Evolutionary conservation across 2,797 vertebrate species (phyloP).

Genomic region (Otus scops): DNA sequence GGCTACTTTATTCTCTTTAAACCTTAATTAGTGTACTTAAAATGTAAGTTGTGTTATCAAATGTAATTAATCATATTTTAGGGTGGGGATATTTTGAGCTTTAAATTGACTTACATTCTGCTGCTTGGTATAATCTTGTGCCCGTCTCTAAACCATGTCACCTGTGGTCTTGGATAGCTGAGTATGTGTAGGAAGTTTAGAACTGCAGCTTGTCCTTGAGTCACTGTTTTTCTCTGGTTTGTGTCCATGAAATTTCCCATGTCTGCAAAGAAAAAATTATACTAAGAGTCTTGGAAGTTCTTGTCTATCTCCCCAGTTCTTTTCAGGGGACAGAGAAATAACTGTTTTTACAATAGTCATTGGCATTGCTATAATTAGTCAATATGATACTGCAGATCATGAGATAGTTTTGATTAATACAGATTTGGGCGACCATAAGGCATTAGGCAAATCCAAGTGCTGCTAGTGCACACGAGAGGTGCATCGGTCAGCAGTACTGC

Average conservation of each 20-base stretch:
- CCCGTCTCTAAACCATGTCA: constrained; percentile 94
- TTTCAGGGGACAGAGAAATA: background rate
- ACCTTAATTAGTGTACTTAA: constrained; percentile 21
- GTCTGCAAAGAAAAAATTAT: constrained; percentile 73
- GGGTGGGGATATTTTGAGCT: background rate
- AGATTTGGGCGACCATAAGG: background rate
- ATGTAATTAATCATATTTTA: background rate
- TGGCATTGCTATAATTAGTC: background rate
- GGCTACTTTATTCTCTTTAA: constrained; percentile 23
- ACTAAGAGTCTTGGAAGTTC: background rate
- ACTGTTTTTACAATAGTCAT: background rate
- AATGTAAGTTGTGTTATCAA: background rate
- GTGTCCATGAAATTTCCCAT: constrained; percentile 82
- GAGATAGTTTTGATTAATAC: background rate
- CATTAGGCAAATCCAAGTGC: background rate
- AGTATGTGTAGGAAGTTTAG: constrained; percentile 79
- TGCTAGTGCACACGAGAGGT: background rate
- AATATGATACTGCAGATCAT: background rate
- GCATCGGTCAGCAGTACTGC: background rate
- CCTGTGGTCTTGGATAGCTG: constrained; percentile 85
- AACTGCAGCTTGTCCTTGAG: constrained; percentile 84
- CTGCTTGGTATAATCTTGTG: constrained; percentile 91
- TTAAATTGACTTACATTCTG: constrained; percentile 85
- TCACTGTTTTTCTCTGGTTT: constrained; percentile 83
- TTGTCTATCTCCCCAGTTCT: background rate